These are phyloP conservation scores for Myocastor coypus DNA, from an alignment of 2,113 vertebrate species.

Conservation along the genomic window DNA sequence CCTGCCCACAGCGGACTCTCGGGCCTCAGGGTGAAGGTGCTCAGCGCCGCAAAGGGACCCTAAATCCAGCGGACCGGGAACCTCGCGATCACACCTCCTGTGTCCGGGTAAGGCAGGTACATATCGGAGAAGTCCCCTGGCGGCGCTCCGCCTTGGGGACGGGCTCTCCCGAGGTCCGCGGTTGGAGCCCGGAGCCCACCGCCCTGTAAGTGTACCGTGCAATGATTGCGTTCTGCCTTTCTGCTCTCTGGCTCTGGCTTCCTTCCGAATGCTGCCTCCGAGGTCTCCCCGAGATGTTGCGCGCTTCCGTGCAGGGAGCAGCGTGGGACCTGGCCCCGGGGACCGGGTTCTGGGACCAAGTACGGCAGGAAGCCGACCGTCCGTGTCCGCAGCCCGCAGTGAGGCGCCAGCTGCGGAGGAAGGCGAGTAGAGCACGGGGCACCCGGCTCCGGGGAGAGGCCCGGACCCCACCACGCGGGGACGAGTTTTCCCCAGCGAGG, in stretches of 20 bases:
- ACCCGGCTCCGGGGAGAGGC: too few species aligned
- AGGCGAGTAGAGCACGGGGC: not conserved
- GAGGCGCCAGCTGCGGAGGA: not conserved
- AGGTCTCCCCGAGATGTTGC: not conserved
- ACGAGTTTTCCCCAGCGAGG: too few species aligned
- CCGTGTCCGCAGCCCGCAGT: too few species aligned
- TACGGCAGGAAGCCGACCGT: too few species aligned
- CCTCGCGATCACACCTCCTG: not conserved
- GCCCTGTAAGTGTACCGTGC: not conserved
- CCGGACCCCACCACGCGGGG: too few species aligned
- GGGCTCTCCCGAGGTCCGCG: not conserved
- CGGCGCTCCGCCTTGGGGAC: not conserved
- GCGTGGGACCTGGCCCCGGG: not conserved
- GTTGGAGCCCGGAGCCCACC: not conserved
- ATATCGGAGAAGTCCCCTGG: not conserved
- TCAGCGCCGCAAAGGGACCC: not conserved
- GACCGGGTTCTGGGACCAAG: not conserved
- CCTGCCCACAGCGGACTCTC: not conserved
- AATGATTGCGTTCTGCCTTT: too few species aligned
- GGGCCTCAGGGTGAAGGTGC: not conserved
- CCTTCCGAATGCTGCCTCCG: not conserved
- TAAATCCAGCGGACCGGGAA: not conserved
- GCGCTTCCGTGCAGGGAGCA: not conserved
- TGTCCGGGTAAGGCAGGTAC: not conserved
- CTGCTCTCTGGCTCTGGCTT: not conserved